Evolutionary conservation across 2,888 invertebrate species (phyloP).

Genomic region (Celastrina argiolus): DNA sequence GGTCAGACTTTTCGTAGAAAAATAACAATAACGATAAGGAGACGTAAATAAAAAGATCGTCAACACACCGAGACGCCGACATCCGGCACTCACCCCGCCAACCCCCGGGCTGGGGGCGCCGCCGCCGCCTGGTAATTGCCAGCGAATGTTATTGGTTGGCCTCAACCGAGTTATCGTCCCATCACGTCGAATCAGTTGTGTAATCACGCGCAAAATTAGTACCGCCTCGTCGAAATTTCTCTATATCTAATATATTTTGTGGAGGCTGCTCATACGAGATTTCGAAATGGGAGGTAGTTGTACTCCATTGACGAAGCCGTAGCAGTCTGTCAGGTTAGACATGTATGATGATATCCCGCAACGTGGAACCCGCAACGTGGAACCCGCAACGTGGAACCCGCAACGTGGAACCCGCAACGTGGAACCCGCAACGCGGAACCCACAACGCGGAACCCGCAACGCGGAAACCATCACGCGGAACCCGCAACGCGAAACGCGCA

Average conservation of each 20-base stretch:
- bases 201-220: conserved; percentile 19
- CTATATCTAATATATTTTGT: not conserved
- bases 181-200: not conserved
- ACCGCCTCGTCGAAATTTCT: not conserved
- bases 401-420: too few species aligned
- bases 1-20: too few species aligned
- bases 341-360: too few species aligned
- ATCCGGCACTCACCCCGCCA: not conserved
- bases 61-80: not conserved
- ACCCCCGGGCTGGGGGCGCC: not conserved
- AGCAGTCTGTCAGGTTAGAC: too few species aligned
- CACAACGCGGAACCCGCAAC: too few species aligned
- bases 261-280: not conserved
- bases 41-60: not conserved
- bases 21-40: too few species aligned
- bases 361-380: too few species aligned
- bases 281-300: not conserved
- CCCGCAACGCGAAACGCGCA: too few species aligned
- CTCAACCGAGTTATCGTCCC: not conserved
- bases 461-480: too few species aligned
- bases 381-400: too few species aligned
- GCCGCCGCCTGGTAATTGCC: not conserved
- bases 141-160: not conserved
- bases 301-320: not conserved
- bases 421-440: too few species aligned